Evolutionary conservation across 2,113 vertebrate species (phyloP).

Genomic region (Dasyornis broadbenti): DNA sequence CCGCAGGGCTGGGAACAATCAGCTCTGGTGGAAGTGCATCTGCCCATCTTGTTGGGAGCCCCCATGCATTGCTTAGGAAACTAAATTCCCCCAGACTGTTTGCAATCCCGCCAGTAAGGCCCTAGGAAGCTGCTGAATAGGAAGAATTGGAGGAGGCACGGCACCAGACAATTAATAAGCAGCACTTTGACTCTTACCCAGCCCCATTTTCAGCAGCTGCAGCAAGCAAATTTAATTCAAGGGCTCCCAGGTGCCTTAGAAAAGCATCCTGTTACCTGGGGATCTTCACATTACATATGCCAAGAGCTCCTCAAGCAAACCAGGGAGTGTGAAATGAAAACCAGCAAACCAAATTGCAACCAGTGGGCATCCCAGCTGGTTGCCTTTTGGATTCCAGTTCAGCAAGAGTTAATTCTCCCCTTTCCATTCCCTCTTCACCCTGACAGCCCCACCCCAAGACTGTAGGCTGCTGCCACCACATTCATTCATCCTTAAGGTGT

Average conservation of each 20-base stretch:
- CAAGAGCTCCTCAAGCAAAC: not conserved
- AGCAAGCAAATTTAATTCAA: constrained; percentile 16
- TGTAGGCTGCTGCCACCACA: not conserved
- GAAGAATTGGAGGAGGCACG: not conserved
- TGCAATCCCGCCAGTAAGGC: not conserved
- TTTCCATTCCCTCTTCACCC: not conserved
- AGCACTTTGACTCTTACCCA: not conserved
- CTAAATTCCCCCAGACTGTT: not conserved
- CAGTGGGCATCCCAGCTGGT: not conserved
- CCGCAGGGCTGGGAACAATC: not conserved
- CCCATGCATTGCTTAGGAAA: not conserved
- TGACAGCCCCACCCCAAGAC: not conserved
- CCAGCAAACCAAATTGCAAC: not conserved
- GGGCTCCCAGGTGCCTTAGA: not conserved
- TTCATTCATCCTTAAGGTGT: not conserved
- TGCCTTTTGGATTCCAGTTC: not conserved
- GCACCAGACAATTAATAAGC: not conserved
- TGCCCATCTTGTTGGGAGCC: not conserved
- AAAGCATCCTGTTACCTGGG: constrained; percentile 8
- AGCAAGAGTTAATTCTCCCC: not conserved
- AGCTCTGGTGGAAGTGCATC: not conserved
- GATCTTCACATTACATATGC: not conserved
- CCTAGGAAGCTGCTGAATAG: not conserved
- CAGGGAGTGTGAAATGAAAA: not conserved
- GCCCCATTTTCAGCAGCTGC: constrained; percentile 8